phyloP scores from a whole-genome alignment of 1,140 invertebrate genomes.

The Pomacea maculata region DNA sequence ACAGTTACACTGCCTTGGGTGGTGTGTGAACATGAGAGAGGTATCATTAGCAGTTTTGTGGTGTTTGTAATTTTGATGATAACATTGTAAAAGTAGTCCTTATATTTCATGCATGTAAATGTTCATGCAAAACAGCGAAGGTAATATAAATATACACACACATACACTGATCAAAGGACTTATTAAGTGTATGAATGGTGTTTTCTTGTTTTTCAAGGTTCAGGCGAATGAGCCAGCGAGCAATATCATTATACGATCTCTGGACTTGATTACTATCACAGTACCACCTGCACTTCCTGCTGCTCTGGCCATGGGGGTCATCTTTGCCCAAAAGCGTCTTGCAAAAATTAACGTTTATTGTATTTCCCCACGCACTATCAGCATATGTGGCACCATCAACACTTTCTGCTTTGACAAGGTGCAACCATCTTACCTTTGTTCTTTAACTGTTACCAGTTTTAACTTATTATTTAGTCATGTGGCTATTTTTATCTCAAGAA shows the following conservation, averaged over 20 bases:
- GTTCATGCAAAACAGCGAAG: too few species aligned
- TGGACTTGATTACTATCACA: conserved; percentile 94
- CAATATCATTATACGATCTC: conserved; percentile 77
- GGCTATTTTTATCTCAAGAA: neutral
- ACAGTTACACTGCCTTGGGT: too few species aligned
- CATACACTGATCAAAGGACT: too few species aligned
- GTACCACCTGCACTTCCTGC: conserved; percentile 93
- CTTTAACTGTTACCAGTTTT: neutral
- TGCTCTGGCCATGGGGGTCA: conserved; percentile 92
- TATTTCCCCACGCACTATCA: conserved; percentile 89
- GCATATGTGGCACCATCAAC: conserved; percentile 91
- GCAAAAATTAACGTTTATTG: conserved; percentile 86
- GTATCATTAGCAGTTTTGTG: too few species aligned
- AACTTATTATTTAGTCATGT: neutral
- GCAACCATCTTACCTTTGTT: conserved; percentile 17
- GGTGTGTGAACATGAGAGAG: too few species aligned
- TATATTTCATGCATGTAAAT: too few species aligned
- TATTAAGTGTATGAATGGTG: neutral
- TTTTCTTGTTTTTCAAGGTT: conserved; percentile 60
- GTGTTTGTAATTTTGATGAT: too few species aligned
- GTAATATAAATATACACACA: too few species aligned
- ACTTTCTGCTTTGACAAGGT: conserved; percentile 97
- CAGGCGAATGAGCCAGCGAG: conserved; percentile 66
- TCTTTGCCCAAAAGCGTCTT: conserved; percentile 83
- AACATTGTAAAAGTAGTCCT: too few species aligned